Percentiles rank a stretch among this genome's conserved stretches.
Conservation (phyloP, 2,888 invertebrate species). For the Amiota communis region DNA sequence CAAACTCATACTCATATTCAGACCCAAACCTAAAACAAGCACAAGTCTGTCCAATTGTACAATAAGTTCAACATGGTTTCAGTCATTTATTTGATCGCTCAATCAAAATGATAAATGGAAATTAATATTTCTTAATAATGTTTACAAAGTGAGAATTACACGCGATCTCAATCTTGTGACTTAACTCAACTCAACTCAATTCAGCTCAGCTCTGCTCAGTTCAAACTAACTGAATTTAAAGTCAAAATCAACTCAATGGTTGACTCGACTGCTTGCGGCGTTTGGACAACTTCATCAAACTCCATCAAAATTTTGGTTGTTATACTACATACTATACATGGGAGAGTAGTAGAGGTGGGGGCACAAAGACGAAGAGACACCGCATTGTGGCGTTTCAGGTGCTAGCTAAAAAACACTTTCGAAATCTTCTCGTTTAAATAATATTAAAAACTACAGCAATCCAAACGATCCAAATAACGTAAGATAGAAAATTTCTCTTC, state of each 20-base stretch:
- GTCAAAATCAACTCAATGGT: constrained; percentile 3
- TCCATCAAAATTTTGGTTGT: neutral
- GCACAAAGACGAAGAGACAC: too few species aligned
- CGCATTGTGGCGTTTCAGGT: constrained; percentile 5
- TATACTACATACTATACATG: neutral
- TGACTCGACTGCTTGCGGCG: constrained; percentile 14
- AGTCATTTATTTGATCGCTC: constrained; percentile 69
- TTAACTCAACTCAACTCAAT: neutral
- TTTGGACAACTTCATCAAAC: constrained; percentile 20
- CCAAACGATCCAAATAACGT: too few species aligned
- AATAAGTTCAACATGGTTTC: constrained; percentile 10
- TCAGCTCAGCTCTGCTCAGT: too few species aligned
- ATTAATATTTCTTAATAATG: constrained; percentile 72
- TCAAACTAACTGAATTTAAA: neutral
- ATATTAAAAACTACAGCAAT: neutral
- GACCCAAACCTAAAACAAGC: constrained; percentile 45
- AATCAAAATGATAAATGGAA: constrained; percentile 72
- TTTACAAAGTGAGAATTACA: constrained; percentile 72
- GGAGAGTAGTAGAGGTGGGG: too few species aligned
- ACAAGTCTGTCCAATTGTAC: constrained; percentile 18
- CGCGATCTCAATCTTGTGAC: constrained; percentile 41
- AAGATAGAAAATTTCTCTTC: neutral
- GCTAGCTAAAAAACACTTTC: constrained; percentile 42
- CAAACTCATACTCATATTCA: neutral
- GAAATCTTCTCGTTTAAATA: constrained; percentile 25